These are phyloP conservation scores for Galerucella calmariensis DNA, from an alignment of 2,888 invertebrate species.

Conservation along the genomic window DNA sequence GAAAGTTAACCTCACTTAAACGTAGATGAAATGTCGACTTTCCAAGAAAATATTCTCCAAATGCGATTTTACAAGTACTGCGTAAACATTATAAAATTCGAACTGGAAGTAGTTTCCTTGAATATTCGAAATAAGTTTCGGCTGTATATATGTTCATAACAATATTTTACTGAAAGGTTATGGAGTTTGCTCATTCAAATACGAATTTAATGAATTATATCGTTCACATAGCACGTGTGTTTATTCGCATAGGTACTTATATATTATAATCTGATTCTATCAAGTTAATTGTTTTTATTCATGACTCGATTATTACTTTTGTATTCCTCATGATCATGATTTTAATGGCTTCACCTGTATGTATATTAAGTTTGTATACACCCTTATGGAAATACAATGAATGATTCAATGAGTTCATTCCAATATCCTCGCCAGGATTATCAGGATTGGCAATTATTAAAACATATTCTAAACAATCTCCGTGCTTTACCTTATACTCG, in stretches of 20 bases:
- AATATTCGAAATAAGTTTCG: conserved; percentile 4
- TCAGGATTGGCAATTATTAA: too few relatives aligned
- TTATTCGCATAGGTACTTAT: conserved; percentile 54
- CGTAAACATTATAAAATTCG: conserved; percentile 14
- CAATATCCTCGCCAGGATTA: too few relatives aligned
- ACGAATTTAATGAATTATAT: conserved; percentile 57
- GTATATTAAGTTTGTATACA: too few relatives aligned
- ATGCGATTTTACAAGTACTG: conserved; percentile 2
- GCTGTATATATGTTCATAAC: not conserved
- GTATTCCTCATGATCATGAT: too few relatives aligned
- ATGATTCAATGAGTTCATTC: too few relatives aligned
- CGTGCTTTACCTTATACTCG: too few relatives aligned
- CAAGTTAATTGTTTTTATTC: not conserved
- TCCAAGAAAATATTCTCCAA: not conserved
- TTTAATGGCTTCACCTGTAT: too few relatives aligned
- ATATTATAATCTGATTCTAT: conserved; percentile 10
- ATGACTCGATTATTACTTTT: not conserved
- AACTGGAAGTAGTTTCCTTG: not conserved
- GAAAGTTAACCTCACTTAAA: too few relatives aligned
- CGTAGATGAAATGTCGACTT: not conserved
- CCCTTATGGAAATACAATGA: too few relatives aligned
- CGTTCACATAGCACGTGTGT: conserved; percentile 60
- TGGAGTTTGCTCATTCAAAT: conserved; percentile 54
- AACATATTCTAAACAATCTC: too few relatives aligned
- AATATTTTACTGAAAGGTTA: conserved; percentile 47